Conservation (phyloP, 1,140 invertebrate genomes). For the Idris sp. region DNA sequence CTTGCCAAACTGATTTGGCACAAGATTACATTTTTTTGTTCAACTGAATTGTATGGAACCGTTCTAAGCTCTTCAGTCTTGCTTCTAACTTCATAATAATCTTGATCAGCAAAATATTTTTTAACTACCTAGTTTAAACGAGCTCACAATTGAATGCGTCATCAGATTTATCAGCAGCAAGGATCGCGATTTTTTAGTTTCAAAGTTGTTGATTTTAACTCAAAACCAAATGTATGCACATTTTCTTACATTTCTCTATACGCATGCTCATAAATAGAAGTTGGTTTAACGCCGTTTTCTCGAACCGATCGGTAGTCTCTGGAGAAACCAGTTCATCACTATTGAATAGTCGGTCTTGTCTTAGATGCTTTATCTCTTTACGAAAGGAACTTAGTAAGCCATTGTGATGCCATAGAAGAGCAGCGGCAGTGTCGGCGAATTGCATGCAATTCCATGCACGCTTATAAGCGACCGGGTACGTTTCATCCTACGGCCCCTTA, state of each 20-base stretch:
- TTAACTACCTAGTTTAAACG: too few relatives aligned
- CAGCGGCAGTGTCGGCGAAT: slow-evolving; percentile 55
- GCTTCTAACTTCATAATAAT: too few relatives aligned
- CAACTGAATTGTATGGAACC: too few relatives aligned
- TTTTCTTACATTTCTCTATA: slow-evolving; percentile 45
- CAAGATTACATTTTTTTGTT: too few relatives aligned
- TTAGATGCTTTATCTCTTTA: slow-evolving; percentile 72
- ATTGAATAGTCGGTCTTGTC: slow-evolving; percentile 71
- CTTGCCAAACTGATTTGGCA: too few relatives aligned
- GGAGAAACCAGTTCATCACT: slow-evolving; percentile 71
- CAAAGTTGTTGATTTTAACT: too few relatives aligned
- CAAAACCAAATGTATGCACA: slow-evolving; percentile 26
- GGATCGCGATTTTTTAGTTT: too few relatives aligned
- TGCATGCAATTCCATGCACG: slow-evolving; percentile 60
- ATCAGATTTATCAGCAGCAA: too few relatives aligned
- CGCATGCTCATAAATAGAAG: slow-evolving; percentile 63
- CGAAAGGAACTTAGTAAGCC: slow-evolving; percentile 69
- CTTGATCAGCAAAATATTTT: too few relatives aligned
- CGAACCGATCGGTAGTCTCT: slow-evolving; percentile 58
- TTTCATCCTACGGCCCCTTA: slow-evolving; percentile 63
- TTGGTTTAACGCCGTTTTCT: slow-evolving; percentile 58
- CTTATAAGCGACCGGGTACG: slow-evolving; percentile 59
- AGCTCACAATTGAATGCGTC: too few relatives aligned
- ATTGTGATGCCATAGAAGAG: slow-evolving; percentile 72
- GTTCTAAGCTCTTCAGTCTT: too few relatives aligned